These are phyloP conservation scores for Drosophila bifasciata DNA, from an alignment of 1,140 invertebrate species.

Conservation along the genomic window DNA sequence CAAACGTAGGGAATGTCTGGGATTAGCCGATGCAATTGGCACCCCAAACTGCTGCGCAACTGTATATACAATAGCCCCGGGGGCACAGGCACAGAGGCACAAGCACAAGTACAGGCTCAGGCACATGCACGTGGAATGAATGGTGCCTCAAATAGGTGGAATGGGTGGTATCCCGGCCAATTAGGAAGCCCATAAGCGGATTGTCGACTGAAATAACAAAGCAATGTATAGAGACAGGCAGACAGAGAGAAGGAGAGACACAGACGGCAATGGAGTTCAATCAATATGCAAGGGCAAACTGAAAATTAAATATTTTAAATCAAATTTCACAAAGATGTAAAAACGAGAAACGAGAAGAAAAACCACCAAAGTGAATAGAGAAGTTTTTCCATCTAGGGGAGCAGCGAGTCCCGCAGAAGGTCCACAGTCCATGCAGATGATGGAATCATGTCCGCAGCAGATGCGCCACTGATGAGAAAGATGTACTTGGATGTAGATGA, in stretches of 20 bases:
- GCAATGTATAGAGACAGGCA: not conserved
- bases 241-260: not conserved
- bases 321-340: constrained; percentile 35
- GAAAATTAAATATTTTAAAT: constrained; percentile 47
- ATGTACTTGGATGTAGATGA: constrained; percentile 16
- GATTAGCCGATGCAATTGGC: constrained; percentile 6
- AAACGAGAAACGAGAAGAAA: constrained; percentile 30
- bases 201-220: constrained; percentile 23
- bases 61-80: not conserved
- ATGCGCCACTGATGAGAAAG: constrained; percentile 14
- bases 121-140: not conserved
- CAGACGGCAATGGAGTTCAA: not conserved
- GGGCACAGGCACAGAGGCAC: no score
- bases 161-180: constrained; percentile 9
- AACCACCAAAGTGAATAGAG: not conserved
- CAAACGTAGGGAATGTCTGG: no score
- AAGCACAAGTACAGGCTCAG: not conserved
- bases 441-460: constrained; percentile 57
- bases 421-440: constrained; percentile 41
- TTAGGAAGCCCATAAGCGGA: constrained; percentile 10
- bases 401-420: not conserved
- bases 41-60: constrained; percentile 1
- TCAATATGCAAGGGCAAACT: constrained; percentile 4
- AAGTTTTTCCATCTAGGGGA: constrained; percentile 8
- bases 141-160: no score